These are phyloP conservation scores for Phaenicophaeus curvirostris DNA, from an alignment of 2,797 vertebrate genomes.

Conservation along the genomic window DNA sequence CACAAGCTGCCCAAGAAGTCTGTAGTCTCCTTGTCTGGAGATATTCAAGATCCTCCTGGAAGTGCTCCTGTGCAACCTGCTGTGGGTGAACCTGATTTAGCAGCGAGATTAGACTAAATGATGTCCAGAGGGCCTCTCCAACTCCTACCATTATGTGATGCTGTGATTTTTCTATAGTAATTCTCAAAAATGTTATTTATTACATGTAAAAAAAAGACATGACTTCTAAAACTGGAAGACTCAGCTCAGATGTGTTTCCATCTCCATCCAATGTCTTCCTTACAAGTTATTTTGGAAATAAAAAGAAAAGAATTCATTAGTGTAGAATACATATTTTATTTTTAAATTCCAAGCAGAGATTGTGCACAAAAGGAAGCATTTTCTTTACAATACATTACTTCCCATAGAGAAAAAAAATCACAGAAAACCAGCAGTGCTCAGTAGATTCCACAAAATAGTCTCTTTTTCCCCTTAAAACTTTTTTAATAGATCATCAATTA, in stretches of 20 bases:
- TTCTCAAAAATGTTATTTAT: not conserved
- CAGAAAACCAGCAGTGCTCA: not conserved
- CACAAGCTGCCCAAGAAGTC: too few species aligned
- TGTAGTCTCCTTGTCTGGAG: too few species aligned
- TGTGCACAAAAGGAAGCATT: not conserved
- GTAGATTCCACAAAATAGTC: not conserved
- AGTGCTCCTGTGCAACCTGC: too few species aligned
- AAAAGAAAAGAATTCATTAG: not conserved
- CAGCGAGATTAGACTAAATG: too few species aligned
- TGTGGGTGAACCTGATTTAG: too few species aligned
- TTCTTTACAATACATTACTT: not conserved
- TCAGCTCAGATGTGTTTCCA: not conserved
- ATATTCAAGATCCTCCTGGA: too few species aligned
- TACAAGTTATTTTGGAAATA: not conserved
- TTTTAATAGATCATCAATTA: not conserved
- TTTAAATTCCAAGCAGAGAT: not conserved
- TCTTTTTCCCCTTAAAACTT: rapidly evolving
- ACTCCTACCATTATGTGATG: too few species aligned
- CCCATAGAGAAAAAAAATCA: not conserved
- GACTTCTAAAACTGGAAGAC: not conserved
- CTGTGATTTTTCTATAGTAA: not conserved
- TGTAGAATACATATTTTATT: not conserved
- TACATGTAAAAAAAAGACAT: not conserved
- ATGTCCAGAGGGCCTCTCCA: too few species aligned
- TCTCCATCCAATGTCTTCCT: not conserved